Evolutionary conservation across 2,797 vertebrate species (phyloP), one percentile per base, ranked within the genome.

Genomic region (Pyrocephalus nanus): DNA sequence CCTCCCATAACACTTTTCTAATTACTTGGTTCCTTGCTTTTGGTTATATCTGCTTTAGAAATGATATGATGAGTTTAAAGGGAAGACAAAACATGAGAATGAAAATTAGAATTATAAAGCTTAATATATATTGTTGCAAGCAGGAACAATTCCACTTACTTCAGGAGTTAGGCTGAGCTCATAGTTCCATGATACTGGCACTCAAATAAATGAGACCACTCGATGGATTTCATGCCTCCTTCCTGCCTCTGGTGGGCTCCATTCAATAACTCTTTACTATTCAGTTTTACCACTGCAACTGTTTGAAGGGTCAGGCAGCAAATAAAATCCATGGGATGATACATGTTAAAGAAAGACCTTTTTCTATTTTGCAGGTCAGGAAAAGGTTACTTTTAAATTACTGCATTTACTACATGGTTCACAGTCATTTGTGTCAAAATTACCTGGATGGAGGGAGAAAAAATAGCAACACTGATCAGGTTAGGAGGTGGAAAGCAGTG

Each of bases 321-420:
- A 93, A 88, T 30, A 14, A 77, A 87, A 79, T 62, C 67, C 29
- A 57, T 69, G 6, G 67, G 88, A 80, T 43, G 9, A 91, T 57
- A 22, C 27, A 23, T 9, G 50, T 83, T 85, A 74, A 92, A 90
- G 60, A 82, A 85, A 70, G 45, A 82, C 13, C 11, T 60, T 92
- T 88, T 85, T 61, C 57, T 48, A 26, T 92, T 86, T 90, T 86
- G 29, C 43, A 95, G 88, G 73, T 84, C 70, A 86, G 29, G 38
- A 58, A 90, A 92, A 78, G 50, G 70, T 81, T 92, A 26, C 38
- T 75, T 86, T 72, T 81, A 79, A 94, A 94, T 83, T 71, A 72
- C 66, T 1, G 3, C 29, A 67, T 91, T 95, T 95, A 66, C 32
- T 51, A 27, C 20, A 15, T 45, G 81, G 60, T 70, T 60, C 48